Evolutionary conservation across 2,888 invertebrate genomes (phyloP), one percentile per base, ranked within the genome.

Genomic region (Anarsia innoxiella): DNA sequence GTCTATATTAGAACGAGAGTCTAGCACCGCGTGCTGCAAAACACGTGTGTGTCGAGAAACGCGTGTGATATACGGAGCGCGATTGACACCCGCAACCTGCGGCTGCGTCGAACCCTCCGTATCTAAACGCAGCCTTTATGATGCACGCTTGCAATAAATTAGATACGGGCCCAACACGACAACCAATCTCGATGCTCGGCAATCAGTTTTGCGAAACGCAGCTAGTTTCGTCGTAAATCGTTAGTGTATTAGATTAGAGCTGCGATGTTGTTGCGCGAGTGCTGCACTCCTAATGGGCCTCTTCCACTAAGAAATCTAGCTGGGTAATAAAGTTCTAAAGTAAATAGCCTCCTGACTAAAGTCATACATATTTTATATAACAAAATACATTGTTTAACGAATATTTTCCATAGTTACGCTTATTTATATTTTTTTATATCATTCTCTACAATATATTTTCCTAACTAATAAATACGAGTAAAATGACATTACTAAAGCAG

Each of bases 131-230:
- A 35, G 35, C 27, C 16, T 35, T 35, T 37, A 41, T 59, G 66
- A 72, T 68, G 69, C 59, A 59, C 66, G 70, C 66, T 69, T 66
- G 67, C 65, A 72, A 75, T 74, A 74, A 77, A 78, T 77, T 75
- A 70, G 73, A 73, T 62, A 75, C 71, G 70, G 69, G 50, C 55
- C 57, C 48, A 49, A 67, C 57, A 65, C 58, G 65, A 65, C 63
- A 70, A 64, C 68, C 68, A 70, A 76, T 74, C 72, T 71, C 55
- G 51, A 53, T 58, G 59, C 60, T 59, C 60, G 53, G 68, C 68
- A 77, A 77, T 77, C 71, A 65, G 63, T 65, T 75, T 82, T 80
- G 71, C 75, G 75, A 77, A 80, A 79, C 64, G 48, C 54, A 49
- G 50, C 61, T 63, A 54, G 66, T 66, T 71, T 63, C 60, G 63